Evolutionary conservation across 2,113 vertebrate species (phyloP), one percentile per base, ranked within the genome.

Genomic region (Dicentrarchus labrax): DNA sequence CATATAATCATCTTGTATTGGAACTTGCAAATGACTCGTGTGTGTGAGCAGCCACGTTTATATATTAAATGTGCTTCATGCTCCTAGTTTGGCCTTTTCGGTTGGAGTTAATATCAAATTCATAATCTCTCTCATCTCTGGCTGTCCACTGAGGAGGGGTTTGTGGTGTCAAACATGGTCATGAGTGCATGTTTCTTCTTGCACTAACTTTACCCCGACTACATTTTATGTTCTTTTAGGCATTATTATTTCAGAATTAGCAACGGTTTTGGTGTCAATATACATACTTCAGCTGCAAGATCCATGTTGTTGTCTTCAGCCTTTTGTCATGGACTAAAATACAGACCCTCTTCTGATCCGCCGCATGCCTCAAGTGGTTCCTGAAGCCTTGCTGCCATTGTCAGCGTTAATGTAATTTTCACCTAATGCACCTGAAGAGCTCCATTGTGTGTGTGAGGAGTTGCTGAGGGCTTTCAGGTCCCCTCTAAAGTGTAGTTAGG

Each of bases 21-120:
- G 96, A 95, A 87, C 92, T 96, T 95, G 95, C 95, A 95, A 95
- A 97, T 96, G 96, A 96, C 95, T 95, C 89, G 91, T 92, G 67
- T 50, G 73, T 57, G 92, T 30, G 86, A 67, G 90, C 89, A 90
- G 93, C 84, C 93, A 93, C 88, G 94, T 97, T 95, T 94, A 96
- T 96, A 97, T 97, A 97, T 97, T 96, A 96, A 96, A 97, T 93
- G 93, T 78, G 86, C 61, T 88, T 87, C 87, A 72, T 93, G 91
- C 87, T 91, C 91, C 90, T 87, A 94, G 95, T 96, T 97, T 96
- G 95, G 96, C 95, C 94, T 95, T 90, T 90, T 92, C 10, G 2
- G 92, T 81, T 77, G 93, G 91, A 94, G 96, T 95, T 89, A 61
- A 78, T 86, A 88, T 90, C 81, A 83, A 56, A 88, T 84, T 78